Evolutionary conservation across 1,140 invertebrate genomes (phyloP), one percentile per base, ranked within the genome.

Genomic region (Plodia interpunctella): DNA sequence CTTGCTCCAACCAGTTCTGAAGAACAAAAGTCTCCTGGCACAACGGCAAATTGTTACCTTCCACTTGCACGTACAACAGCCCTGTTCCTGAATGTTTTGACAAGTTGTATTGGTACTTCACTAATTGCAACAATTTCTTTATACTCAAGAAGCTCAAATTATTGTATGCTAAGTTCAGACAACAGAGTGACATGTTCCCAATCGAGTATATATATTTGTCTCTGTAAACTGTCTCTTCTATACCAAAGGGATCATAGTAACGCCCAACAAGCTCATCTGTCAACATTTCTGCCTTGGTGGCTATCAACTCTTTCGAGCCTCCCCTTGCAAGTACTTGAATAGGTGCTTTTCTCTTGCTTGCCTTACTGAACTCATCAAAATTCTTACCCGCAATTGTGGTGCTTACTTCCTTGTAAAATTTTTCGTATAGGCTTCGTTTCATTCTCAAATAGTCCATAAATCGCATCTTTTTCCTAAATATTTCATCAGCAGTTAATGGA

Each of bases 141-240:
- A 57, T 55, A 38, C 35, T 63, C 20, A 13, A 0, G 15, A 18
- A 44, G 8, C 58, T 55, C 19, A 74, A 50, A 9, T 63, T 17
- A 54, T 74, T 74, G 60, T 69, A 66, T 10, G 66, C 55, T 18
- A 74, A 49, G 50, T 69, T 72, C 11, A 74, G 28, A 13, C 49
- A 67, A 3, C 55, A 56, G 11, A 74, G 60, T 10, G 38, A 51
- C 18, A 38, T 59, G 32, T 74, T 74, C 0, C 72, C 72, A 6
- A 58, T 49, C n/a, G 54, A 71, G 57, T 62, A 63, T 30, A 65
- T 10, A n/a, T 20, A 6, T 0, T 19, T 49, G 20, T 54, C 60
- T 20, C 32, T 20, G 5, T 9, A 17, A 1, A 59, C 18, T 1
- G 57, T 55, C 13, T 62, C 44, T 8, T 49, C 50, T 18, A 9